Conservation (phyloP, 2,888 invertebrate species). For the Trachelus troglodyta region DNA sequence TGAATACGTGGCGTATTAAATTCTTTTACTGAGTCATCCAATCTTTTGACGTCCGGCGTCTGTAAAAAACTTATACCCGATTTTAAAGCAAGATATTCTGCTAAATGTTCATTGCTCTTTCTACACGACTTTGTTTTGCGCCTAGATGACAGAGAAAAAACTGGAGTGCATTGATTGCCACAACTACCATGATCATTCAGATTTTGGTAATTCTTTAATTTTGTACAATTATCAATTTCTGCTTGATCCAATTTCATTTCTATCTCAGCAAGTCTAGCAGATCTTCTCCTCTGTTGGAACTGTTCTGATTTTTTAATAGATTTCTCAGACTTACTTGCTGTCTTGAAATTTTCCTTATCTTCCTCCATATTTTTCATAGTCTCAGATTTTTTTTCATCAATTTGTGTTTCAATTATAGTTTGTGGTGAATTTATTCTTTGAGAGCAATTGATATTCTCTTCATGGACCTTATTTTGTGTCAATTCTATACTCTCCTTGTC, state of each 20-base stretch:
- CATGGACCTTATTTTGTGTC: neutral
- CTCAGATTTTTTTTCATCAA: constrained; percentile 13
- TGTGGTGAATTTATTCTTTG: neutral
- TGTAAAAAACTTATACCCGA: constrained; percentile 39
- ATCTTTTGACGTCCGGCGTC: constrained; percentile 38
- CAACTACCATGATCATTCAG: neutral
- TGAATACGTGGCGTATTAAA: neutral
- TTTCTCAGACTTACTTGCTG: constrained; percentile 1
- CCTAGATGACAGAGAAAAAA: neutral
- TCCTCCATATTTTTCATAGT: neutral
- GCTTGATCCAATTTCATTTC: neutral
- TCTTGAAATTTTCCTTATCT: neutral
- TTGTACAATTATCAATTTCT: constrained; percentile 24
- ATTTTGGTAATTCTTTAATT: constrained; percentile 19
- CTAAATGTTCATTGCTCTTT: constrained; percentile 18
- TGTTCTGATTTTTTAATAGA: constrained; percentile 7
- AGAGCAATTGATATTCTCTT: neutral
- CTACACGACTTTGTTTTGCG: neutral
- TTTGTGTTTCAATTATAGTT: constrained; percentile 13
- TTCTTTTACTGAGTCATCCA: neutral
- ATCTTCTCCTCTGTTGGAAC: constrained; percentile 18
- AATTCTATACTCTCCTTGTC: neutral
- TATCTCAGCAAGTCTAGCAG: constrained; percentile 28
- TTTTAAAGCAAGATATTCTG: constrained; percentile 44
- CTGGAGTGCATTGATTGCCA: neutral